Evolutionary conservation across 2,888 invertebrate species (phyloP).

Genomic region (Siphonodentalium dalli): DNA sequence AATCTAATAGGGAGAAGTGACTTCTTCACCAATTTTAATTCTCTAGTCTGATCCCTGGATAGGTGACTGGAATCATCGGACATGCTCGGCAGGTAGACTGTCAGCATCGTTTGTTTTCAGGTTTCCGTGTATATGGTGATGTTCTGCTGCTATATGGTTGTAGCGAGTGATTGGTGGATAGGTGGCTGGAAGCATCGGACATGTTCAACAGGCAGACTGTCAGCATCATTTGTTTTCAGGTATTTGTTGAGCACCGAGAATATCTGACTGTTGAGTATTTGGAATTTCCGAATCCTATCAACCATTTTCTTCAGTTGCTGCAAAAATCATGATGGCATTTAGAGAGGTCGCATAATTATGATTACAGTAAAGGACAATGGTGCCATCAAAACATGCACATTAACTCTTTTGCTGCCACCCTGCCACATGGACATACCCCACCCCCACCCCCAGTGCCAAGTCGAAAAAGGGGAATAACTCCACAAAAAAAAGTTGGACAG

Average conservation of each 20-base stretch:
- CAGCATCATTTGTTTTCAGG: constrained; percentile 78
- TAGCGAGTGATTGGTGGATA: constrained; percentile 66
- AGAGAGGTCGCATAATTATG: neutral
- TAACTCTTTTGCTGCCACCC: too few relatives aligned
- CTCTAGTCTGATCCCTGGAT: constrained; percentile 68
- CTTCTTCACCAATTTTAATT: too few relatives aligned
- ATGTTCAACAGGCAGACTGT: constrained; percentile 86
- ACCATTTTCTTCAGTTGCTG: constrained; percentile 86
- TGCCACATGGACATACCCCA: too few relatives aligned
- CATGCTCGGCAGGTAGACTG: constrained; percentile 89
- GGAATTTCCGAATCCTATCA: constrained; percentile 95
- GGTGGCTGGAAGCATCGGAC: constrained; percentile 97
- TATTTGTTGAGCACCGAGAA: constrained; percentile 95
- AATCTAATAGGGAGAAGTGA: too few relatives aligned
- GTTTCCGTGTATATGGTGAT: too few relatives aligned
- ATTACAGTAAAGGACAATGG: too few relatives aligned
- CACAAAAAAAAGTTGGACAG: too few relatives aligned
- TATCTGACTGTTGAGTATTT: constrained; percentile 97
- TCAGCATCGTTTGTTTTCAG: constrained; percentile 78
- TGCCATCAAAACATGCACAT: neutral
- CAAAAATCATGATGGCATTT: constrained; percentile 21
- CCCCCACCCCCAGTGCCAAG: too few relatives aligned
- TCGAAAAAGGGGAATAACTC: too few relatives aligned
- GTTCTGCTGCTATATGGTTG: too few relatives aligned
- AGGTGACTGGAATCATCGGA: constrained; percentile 95